Conservation (phyloP, 2,888 invertebrate species). For the Sesia bembeciformis region DNA sequence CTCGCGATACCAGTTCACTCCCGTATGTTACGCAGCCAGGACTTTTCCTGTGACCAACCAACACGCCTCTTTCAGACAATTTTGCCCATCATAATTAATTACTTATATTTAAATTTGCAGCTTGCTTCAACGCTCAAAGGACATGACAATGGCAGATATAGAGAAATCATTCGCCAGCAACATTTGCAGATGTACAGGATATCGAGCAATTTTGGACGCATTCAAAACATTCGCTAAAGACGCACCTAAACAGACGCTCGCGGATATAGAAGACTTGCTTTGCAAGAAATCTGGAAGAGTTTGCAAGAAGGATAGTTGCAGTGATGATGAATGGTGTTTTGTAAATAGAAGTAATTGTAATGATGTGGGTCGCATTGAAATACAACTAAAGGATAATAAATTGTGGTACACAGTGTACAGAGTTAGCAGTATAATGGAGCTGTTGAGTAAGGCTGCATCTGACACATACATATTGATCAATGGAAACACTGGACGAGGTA, state of each 20-base stretch:
- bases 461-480: conserved; percentile 78
- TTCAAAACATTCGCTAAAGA: conserved; percentile 69
- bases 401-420: conserved; percentile 68
- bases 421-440: conserved; percentile 61
- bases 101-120: conserved; percentile 17
- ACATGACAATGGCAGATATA: conserved; percentile 53
- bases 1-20: no score
- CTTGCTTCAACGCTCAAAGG: conserved; percentile 15
- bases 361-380: conserved; percentile 14
- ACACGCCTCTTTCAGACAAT: no score
- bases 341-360: conserved; percentile 13
- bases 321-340: conserved; percentile 28
- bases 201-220: conserved; percentile 74
- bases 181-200: conserved; percentile 76
- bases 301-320: conserved; percentile 2
- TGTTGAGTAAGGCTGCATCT: conserved; percentile 47
- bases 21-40: no score
- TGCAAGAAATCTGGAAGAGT: conserved; percentile 11
- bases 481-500: conserved; percentile 87
- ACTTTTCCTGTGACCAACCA: no score
- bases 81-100: no score
- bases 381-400: conserved; percentile 42
- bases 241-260: neutral
- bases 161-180: conserved; percentile 74
- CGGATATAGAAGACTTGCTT: conserved; percentile 1